Conservation (phyloP, 2,113 vertebrate species). For the Progne subis region DNA sequence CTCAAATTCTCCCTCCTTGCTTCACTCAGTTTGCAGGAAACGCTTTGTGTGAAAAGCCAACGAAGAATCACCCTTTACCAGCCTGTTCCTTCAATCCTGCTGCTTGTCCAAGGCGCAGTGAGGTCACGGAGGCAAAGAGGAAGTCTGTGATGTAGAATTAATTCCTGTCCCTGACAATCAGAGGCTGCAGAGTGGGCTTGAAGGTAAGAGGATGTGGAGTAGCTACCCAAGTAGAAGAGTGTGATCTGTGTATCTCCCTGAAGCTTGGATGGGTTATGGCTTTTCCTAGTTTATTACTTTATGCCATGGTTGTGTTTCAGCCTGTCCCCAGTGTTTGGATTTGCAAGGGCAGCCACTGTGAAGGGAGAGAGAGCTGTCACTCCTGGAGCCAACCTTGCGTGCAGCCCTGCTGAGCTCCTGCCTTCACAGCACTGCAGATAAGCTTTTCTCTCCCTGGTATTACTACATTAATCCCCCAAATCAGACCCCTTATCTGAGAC, state of each 20-base stretch:
- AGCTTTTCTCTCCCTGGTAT: slow-evolving; percentile 37
- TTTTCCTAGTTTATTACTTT: slow-evolving; percentile 24
- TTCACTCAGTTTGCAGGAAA: not conserved
- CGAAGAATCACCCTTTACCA: not conserved
- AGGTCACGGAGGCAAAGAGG: not conserved
- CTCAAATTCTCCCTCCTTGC: not conserved
- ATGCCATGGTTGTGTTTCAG: not conserved
- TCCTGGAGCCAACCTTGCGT: slow-evolving; percentile 25
- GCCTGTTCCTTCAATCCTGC: not conserved
- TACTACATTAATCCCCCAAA: slow-evolving; percentile 60
- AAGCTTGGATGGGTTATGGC: not conserved
- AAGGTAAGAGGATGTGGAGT: not conserved
- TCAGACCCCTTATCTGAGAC: slow-evolving; percentile 43
- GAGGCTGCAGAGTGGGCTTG: not conserved
- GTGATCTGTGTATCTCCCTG: slow-evolving; percentile 4
- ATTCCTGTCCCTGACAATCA: not conserved
- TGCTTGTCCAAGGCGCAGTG: not conserved
- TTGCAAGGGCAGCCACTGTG: slow-evolving; percentile 1
- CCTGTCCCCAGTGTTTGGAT: not conserved
- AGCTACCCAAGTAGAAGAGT: slow-evolving; percentile 27
- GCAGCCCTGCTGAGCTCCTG: slow-evolving; percentile 54
- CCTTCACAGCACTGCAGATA: slow-evolving; percentile 29
- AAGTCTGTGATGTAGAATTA: not conserved
- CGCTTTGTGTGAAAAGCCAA: not conserved
- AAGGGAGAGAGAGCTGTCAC: slow-evolving; percentile 51